These are phyloP conservation scores for Nothocercus julius DNA, from an alignment of 2,113 vertebrate species.

Conservation along the genomic window DNA sequence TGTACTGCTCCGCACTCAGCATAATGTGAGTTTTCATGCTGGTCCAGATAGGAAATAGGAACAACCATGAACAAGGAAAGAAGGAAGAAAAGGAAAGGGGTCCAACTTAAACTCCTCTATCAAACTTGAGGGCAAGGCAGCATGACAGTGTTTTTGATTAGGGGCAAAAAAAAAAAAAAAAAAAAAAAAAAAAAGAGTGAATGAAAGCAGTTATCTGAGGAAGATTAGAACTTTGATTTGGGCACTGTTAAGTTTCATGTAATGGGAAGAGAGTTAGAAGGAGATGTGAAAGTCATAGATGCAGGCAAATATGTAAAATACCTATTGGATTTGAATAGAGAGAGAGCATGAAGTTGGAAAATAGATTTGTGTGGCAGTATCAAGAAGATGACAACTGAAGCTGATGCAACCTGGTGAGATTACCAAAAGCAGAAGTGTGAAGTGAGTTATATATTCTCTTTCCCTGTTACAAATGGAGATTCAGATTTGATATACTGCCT, in stretches of 20 bases:
- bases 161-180: neutral
- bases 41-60: neutral
- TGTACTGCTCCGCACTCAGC: neutral
- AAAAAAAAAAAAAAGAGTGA: neutral
- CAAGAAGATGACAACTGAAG: conserved; percentile 25
- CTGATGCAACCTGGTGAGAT: conserved; percentile 40
- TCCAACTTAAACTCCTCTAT: neutral
- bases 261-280: neutral
- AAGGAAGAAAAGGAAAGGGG: neutral
- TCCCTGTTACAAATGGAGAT: neutral
- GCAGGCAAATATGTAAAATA: conserved; percentile 1
- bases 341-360: conserved; percentile 1
- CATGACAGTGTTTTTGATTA: rapidly evolving
- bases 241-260: neutral
- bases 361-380: conserved; percentile 26
- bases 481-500: conserved; percentile 28
- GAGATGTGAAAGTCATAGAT: neutral
- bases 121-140: neutral
- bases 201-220: neutral
- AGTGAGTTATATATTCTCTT: conserved; percentile 39
- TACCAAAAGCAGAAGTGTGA: conserved; percentile 33
- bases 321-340: neutral
- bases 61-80: neutral
- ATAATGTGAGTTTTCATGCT: neutral
- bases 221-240: neutral